A percentile compares a stretch with the other conserved stretches of the same genome.
Conservation (phyloP, 2,797 vertebrate species). For the Sebastolobus alascanus region DNA sequence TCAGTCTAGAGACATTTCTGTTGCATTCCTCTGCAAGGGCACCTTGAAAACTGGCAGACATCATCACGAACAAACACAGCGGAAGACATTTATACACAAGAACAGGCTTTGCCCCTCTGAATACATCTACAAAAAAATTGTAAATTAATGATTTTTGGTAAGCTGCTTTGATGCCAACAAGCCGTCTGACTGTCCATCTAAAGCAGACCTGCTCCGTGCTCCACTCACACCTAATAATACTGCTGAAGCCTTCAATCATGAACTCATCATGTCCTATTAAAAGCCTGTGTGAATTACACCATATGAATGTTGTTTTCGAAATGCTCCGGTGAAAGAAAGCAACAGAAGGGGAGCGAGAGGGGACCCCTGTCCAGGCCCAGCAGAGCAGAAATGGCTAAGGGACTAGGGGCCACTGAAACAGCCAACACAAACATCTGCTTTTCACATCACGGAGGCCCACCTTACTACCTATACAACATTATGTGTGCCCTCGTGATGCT, state of each 20-base stretch:
- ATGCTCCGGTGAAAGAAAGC: constrained; percentile 56
- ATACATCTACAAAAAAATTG: constrained; percentile 24
- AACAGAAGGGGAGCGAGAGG: constrained; percentile 14
- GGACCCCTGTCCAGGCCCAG: constrained; percentile 51
- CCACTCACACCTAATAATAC: constrained; percentile 30
- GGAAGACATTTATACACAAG: constrained; percentile 39
- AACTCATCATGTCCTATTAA: constrained; percentile 73
- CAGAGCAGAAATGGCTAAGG: constrained; percentile 58
- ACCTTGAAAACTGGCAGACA: constrained; percentile 77
- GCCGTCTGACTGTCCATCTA: neutral
- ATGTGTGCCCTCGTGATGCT: constrained; percentile 59
- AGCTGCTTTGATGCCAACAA: constrained; percentile 1
- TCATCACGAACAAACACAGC: constrained; percentile 36
- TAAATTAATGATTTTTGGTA: neutral
- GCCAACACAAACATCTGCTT: constrained; percentile 82
- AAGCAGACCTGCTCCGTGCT: constrained; percentile 10
- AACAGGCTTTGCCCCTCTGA: constrained; percentile 11
- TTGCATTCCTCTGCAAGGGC: constrained; percentile 70
- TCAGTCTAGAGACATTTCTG: constrained; percentile 51
- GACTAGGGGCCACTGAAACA: constrained; percentile 55
- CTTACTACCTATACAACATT: constrained; percentile 61
- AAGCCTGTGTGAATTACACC: constrained; percentile 59
- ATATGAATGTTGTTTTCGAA: constrained; percentile 68
- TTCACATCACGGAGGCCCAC: constrained; percentile 73
- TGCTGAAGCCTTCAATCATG: constrained; percentile 58